These are phyloP conservation scores for Drosophila austrosaltans DNA, from an alignment of 2,888 invertebrate species.

Conservation along the genomic window DNA sequence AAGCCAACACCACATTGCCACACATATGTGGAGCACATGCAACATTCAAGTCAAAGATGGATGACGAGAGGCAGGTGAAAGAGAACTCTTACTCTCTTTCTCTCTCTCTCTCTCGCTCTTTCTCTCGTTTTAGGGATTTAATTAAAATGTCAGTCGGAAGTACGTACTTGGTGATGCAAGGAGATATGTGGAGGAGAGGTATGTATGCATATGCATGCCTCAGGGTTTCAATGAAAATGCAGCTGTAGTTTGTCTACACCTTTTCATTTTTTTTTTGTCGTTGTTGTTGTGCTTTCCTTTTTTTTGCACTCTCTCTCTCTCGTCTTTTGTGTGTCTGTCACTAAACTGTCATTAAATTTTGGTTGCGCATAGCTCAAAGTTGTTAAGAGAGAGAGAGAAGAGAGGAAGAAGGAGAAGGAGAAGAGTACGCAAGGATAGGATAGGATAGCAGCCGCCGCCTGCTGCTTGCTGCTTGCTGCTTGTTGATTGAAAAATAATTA, in stretches of 20 bases:
- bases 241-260: constrained; percentile 5
- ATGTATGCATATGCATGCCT: neutral
- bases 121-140: constrained; percentile 46
- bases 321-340: constrained; percentile 33
- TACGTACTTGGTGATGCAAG: constrained; percentile 7
- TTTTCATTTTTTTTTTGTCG: neutral
- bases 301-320: neutral
- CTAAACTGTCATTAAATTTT: constrained; percentile 53
- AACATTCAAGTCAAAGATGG: constrained; percentile 6
- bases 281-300: neutral
- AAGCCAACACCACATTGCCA: constrained; percentile 2
- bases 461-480: neutral
- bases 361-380: constrained; percentile 48
- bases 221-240: constrained; percentile 4
- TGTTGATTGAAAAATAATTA: constrained; percentile 13
- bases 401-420: neutral
- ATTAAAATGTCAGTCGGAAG: constrained; percentile 45
- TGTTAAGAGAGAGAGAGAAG: constrained; percentile 20
- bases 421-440: neutral
- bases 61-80: constrained; percentile 24
- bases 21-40: neutral
- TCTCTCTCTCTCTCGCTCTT: too few relatives aligned
- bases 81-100: constrained; percentile 15
- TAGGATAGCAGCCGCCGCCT: neutral
- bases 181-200: neutral